phyloP scores from a whole-genome alignment of 2,888 invertebrate genomes.

The Hesperia comma region DNA sequence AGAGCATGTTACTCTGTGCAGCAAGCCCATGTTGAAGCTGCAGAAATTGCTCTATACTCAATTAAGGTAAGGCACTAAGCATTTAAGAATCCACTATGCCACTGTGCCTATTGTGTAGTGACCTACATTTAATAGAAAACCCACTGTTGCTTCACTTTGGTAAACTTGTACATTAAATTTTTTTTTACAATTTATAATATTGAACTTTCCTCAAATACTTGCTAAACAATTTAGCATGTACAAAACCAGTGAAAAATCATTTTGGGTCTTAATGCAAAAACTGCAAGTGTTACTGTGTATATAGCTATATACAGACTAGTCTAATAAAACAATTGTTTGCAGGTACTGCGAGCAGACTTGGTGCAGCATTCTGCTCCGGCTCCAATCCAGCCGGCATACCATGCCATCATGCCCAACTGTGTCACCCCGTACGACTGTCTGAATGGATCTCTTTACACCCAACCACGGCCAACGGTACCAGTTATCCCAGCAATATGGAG shows the following conservation, averaged over 20 bases:
- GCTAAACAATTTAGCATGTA: too few species aligned
- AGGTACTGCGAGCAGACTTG: constrained; percentile 59
- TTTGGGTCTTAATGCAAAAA: too few species aligned
- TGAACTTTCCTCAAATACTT: too few species aligned
- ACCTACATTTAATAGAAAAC: too few species aligned
- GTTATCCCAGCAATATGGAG: constrained; percentile 58
- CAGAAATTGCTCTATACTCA: constrained; percentile 61
- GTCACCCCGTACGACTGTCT: constrained; percentile 60
- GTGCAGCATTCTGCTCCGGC: constrained; percentile 54
- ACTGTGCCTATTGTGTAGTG: too few species aligned
- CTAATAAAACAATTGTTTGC: constrained; percentile 41
- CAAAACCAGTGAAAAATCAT: too few species aligned
- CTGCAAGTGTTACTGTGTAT: too few species aligned
- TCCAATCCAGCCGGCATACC: constrained; percentile 53
- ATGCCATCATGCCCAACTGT: constrained; percentile 45
- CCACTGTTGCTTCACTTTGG: too few species aligned
- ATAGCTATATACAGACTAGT: too few species aligned
- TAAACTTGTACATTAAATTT: too few species aligned
- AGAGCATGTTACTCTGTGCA: constrained; percentile 57
- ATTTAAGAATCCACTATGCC: too few species aligned
- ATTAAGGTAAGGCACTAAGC: constrained; percentile 69
- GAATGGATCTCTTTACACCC: constrained; percentile 51
- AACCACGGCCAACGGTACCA: constrained; percentile 53
- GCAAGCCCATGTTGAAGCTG: constrained; percentile 68
- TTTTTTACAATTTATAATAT: too few species aligned